Evolutionary conservation across 1,140 invertebrate genomes (phyloP), one percentile per base, ranked within the genome.

Genomic region (Zaprionus camerounensis): DNA sequence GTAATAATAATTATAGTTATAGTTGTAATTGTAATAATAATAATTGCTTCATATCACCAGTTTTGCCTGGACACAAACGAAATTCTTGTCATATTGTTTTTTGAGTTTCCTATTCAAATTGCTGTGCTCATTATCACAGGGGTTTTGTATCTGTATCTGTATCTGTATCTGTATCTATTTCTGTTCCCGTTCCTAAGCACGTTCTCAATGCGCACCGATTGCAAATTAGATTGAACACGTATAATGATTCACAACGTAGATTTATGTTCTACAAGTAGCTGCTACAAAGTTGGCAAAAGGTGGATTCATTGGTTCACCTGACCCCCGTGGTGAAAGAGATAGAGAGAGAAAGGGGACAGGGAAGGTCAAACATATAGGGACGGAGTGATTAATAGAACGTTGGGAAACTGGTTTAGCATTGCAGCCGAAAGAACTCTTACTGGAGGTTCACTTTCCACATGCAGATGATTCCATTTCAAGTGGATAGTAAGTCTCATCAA

Each of bases 11-110:
- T 65, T 7, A 22, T 56, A 55, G 38, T 17, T 22, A 4, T 55
- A 55, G 24, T 13, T 44, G 31, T 58, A 56, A 46, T 56, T 56
- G 13, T 68, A 66, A 62, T 71, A 71, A 56, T 78, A 76, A 71
- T 87, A 87, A 87, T 87, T 87, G 83, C 83, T 87, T 82, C 58
- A 73, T 87, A 87, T 87, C 83, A 87, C 83, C 84, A 74, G 81
- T 58, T 64, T 76, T 71, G 68, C 68, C 73, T 71, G 68, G 73
- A 76, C 61, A 76, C 69, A 59, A 76, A 56, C 68, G 55, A 71
- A 71, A 38, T 73, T 58, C 55, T 5, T 28, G 6, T 64, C 20
- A n/a, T 34, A 22, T 58, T 51, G 17, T 20, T 71, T 71, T 38
- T 49, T 34, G 56, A 31, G 46, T 51, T 51, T 36, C 38, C 59